Conservation (phyloP, 1,140 invertebrate species). For the Euura lappo region DNA sequence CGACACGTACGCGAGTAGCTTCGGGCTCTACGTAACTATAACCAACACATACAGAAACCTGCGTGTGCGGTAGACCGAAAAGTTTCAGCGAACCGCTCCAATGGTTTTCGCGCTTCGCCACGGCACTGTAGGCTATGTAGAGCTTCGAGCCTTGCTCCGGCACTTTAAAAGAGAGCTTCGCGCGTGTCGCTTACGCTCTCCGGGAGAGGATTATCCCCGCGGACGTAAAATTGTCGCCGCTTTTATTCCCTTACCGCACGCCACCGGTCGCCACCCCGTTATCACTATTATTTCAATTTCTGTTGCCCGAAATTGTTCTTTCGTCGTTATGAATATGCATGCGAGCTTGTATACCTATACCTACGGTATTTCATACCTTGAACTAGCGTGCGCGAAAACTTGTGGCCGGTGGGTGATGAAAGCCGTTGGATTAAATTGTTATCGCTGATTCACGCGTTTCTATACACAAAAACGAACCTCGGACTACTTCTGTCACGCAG, state of each 20-base stretch:
- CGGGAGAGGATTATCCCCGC: background rate
- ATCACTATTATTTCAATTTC: background rate
- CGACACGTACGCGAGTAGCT: too few relatives aligned
- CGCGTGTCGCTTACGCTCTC: background rate
- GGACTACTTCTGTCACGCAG: too few relatives aligned
- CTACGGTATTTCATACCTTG: too few relatives aligned
- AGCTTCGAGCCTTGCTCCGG: background rate
- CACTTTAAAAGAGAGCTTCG: background rate
- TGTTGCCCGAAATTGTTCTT: background rate
- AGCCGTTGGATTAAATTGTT: too few relatives aligned
- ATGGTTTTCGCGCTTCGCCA: too few relatives aligned
- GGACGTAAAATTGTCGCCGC: background rate
- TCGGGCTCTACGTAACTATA: too few relatives aligned
- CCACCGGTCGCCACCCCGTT: background rate
- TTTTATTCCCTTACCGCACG: background rate
- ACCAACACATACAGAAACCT: background rate
- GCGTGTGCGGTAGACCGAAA: conserved; percentile 2
- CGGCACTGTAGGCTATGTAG: background rate
- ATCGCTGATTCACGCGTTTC: too few relatives aligned
- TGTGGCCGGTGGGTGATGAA: too few relatives aligned
- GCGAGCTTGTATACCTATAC: too few relatives aligned
- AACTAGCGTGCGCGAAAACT: too few relatives aligned
- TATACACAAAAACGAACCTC: too few relatives aligned
- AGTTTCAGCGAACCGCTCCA: background rate
- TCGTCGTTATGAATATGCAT: too few relatives aligned